These are phyloP conservation scores for Rhadina sibilatrix DNA, from an alignment of 2,113 vertebrate genomes.

Conservation along the genomic window DNA sequence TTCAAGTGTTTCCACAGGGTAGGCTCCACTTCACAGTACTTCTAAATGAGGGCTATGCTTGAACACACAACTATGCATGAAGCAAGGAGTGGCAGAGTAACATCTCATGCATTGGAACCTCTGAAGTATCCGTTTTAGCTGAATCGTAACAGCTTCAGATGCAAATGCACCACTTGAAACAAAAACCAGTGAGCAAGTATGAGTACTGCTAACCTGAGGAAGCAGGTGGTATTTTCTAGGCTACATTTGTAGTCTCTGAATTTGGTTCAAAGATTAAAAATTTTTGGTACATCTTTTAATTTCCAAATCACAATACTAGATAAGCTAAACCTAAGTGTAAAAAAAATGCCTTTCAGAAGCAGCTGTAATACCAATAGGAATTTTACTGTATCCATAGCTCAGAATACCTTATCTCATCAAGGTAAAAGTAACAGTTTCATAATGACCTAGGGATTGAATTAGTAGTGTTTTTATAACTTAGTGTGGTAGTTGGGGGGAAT, in stretches of 20 bases:
- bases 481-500: background rate
- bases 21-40: background rate
- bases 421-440: background rate
- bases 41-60: background rate
- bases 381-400: background rate
- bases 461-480: background rate
- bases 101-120: background rate
- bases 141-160: background rate
- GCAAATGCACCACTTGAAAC: background rate
- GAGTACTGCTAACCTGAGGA: background rate
- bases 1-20: background rate
- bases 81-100: background rate
- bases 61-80: background rate
- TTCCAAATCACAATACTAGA: background rate
- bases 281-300: background rate
- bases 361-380: background rate
- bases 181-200: background rate
- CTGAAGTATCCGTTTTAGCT: background rate
- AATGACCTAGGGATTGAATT: background rate
- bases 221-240: background rate
- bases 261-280: background rate
- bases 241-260: background rate
- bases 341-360: background rate
- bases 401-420: background rate
- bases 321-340: background rate